Base-by-base conservation (phyloP, 1,140 invertebrate genomes). In the Nixonia krombeini region DNA sequence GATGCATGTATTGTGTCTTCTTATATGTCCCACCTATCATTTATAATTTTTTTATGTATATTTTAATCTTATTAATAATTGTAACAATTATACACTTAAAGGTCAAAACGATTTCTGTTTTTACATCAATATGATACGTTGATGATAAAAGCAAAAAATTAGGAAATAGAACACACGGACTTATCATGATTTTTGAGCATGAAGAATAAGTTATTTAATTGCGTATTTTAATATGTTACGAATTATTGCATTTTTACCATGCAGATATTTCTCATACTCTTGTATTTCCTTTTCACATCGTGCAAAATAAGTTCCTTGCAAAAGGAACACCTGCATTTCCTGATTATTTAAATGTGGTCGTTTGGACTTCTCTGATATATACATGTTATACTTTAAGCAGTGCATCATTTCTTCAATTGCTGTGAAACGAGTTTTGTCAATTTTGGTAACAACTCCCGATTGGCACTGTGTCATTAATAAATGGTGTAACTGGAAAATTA, bases 361-460 rank as follows among this genome's bases (percentile, higher is more conserved):
- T 0, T 2, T 23, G 10, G 4, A 31, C 1, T 25, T 44, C 23
- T 41, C 35, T 1, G 46, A 15, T 3, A 40, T 25, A 44, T 71
- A 65, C 2, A 31, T 46, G 15, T 28, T 58, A 23, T 75, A 73
- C 8, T 73, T 45, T 10, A 80, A 62, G 42, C 72, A 74, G 18
- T 56, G 71, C 13, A 79, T 53, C 74, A 79, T 71, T 38, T 72
- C 52, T 45, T 80, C 76, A 29, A 80, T 74, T 17, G 41, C 31
- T 0, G 69, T 73, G 10, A 65, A 70, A 13, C 40, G 42, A 17
- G 45, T 58, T 8, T 65, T 50, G 17, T 79, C 78, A 29, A 79
- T 73, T 44, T 47, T 70, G 1, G 75, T 75, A 7, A 79, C 37
- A 41, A 79, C 58, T 33, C 77, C 78, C 7, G 78, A 68, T 8